phyloP scores from a whole-genome alignment of 2,888 invertebrate species.

The Dioctria linearis region DNA sequence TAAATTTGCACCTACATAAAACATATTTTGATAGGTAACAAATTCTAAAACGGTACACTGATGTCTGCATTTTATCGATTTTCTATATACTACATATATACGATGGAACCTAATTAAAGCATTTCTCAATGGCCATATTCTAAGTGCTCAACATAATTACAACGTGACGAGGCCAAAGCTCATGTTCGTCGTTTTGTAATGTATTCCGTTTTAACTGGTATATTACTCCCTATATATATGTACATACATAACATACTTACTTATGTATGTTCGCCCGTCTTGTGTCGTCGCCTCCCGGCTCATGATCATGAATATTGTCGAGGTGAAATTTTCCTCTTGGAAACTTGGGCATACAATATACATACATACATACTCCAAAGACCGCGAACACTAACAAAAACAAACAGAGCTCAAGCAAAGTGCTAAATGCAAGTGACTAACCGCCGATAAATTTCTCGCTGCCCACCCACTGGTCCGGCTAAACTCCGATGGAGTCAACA shows the following conservation, averaged over 20 bases:
- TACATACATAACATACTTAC: too few relatives aligned
- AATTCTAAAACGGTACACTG: slow-evolving; percentile 27
- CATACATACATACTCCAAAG: neutral
- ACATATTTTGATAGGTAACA: neutral
- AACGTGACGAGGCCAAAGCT: slow-evolving; percentile 52
- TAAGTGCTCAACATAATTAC: slow-evolving; percentile 46
- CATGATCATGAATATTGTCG: neutral
- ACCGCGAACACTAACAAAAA: slow-evolving; percentile 40
- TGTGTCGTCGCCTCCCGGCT: neutral
- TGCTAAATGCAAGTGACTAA: slow-evolving; percentile 55
- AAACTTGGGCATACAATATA: too few relatives aligned
- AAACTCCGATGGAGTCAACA: slow-evolving; percentile 49
- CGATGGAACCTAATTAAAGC: slow-evolving; percentile 49
- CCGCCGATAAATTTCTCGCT: slow-evolving; percentile 55
- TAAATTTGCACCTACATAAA: too few relatives aligned
- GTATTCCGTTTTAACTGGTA: neutral
- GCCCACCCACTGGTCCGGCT: slow-evolving; percentile 53
- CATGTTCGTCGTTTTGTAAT: slow-evolving; percentile 38
- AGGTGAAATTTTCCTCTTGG: slow-evolving; percentile 35
- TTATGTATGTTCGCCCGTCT: too few relatives aligned
- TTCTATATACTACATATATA: neutral
- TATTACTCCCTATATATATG: too few relatives aligned
- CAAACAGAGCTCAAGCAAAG: slow-evolving; percentile 39
- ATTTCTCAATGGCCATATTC: slow-evolving; percentile 39
- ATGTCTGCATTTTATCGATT: slow-evolving; percentile 36